Conservation (phyloP, 2,888 invertebrate species). For the Neoascia interrupta region DNA sequence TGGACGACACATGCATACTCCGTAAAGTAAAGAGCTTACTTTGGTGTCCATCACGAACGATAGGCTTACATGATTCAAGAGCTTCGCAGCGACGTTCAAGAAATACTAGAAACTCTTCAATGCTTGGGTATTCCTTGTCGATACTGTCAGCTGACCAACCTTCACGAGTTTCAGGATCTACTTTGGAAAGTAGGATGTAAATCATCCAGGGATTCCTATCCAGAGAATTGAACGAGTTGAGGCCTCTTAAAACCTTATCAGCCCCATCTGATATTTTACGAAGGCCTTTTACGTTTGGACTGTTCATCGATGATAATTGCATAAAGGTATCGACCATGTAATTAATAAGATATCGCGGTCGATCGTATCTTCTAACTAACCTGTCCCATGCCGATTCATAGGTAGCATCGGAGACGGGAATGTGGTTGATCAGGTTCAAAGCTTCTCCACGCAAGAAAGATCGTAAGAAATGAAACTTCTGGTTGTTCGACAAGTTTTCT, state of each 20-base stretch:
- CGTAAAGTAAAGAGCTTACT: too few species aligned
- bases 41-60: too few species aligned
- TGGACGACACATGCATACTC: too few species aligned
- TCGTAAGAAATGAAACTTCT: constrained; percentile 10
- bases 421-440: background rate
- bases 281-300: too few species aligned
- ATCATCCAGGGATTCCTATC: background rate
- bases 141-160: too few species aligned
- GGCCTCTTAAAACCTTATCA: background rate
- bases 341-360: background rate
- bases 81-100: too few species aligned
- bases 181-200: background rate
- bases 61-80: too few species aligned
- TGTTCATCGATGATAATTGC: too few species aligned
- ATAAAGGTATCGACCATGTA: background rate
- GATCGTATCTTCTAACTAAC: background rate
- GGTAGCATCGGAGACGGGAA: background rate
- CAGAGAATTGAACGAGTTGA: background rate
- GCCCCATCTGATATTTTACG: background rate
- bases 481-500: background rate
- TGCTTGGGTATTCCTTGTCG: too few species aligned
- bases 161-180: too few species aligned
- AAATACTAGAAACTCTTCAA: too few species aligned
- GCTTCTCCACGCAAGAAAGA: constrained; percentile 2
- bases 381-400: background rate